Percentiles rank a stretch among this genome's conserved stretches.
Conservation (phyloP, 2,113 vertebrate genomes). For the Odobenus rosmarus region DNA sequence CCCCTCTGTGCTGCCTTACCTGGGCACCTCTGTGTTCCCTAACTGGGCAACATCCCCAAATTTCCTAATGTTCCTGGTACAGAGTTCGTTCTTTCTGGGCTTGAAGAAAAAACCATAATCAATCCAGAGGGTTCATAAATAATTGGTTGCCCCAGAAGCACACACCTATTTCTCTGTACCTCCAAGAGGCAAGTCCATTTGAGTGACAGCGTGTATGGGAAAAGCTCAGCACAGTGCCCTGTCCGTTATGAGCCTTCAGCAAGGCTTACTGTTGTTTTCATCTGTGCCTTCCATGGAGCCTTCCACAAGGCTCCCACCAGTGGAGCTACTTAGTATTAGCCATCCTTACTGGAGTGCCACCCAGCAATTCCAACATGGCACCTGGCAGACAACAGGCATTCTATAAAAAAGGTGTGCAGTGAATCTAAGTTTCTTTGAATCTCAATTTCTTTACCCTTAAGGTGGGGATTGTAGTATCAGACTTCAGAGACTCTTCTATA, state of each 20-base stretch:
- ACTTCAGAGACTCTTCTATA: not conserved
- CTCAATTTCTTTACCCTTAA: not conserved
- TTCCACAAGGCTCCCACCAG: not conserved
- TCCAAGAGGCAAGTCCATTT: not conserved
- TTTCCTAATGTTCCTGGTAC: not conserved
- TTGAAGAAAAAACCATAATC: not conserved
- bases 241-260: rapidly evolving
- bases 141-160: not conserved
- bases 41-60: not conserved
- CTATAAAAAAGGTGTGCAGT: not conserved
- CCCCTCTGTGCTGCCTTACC: not conserved
- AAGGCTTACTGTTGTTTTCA: no score
- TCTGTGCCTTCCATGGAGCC: not conserved
- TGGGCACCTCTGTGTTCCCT: not conserved
- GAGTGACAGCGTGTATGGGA: not conserved
- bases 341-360: not conserved
- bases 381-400: no score
- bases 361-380: not conserved
- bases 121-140: not conserved
- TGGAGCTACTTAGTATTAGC: not conserved
- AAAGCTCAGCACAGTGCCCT: not conserved
- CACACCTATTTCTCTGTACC: not conserved
- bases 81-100: not conserved
- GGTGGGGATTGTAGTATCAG: not conserved
- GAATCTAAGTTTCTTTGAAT: not conserved